Percentiles rank a stretch among this genome's conserved stretches.
These are phyloP conservation scores for Tridacna gigas DNA, from an alignment of 2,888 invertebrate species.

Conservation along the genomic window DNA sequence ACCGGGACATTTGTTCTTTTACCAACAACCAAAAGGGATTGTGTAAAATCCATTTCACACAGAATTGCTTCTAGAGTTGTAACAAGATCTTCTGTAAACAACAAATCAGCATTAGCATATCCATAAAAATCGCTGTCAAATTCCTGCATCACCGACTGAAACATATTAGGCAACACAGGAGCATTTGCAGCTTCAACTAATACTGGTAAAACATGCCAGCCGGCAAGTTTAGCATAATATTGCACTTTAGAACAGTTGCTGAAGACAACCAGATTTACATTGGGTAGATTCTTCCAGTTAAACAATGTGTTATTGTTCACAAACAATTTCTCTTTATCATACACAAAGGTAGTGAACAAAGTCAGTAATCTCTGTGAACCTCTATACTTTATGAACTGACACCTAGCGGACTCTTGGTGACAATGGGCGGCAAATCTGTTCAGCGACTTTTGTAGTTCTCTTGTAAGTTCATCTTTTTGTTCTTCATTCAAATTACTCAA, in stretches of 20 bases:
- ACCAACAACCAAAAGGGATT: slow-evolving; percentile 52
- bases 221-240: slow-evolving; percentile 42
- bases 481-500: slow-evolving; percentile 39
- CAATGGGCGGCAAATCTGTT: slow-evolving; percentile 7
- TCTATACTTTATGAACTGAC: not conserved
- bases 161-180: slow-evolving; percentile 57
- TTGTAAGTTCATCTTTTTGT: slow-evolving; percentile 19
- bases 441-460: slow-evolving; percentile 13
- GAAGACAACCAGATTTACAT: slow-evolving; percentile 58
- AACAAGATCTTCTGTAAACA: slow-evolving; percentile 55
- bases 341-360: slow-evolving; percentile 61
- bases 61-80: slow-evolving; percentile 44
- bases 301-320: slow-evolving; percentile 58
- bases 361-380: slow-evolving; percentile 35
- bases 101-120: slow-evolving; percentile 59
- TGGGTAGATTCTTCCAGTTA: slow-evolving; percentile 52
- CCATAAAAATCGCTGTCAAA: slow-evolving; percentile 58
- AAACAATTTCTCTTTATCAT: slow-evolving; percentile 59
- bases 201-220: slow-evolving; percentile 46
- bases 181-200: slow-evolving; percentile 34
- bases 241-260: slow-evolving; percentile 47
- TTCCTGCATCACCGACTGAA: slow-evolving; percentile 31
- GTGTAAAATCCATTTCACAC: slow-evolving; percentile 33
- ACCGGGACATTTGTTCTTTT: slow-evolving; percentile 53
- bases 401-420: slow-evolving; percentile 16